phyloP scores from a whole-genome alignment of 2,113 vertebrate genomes.

The Cichladusa arquata region DNA sequence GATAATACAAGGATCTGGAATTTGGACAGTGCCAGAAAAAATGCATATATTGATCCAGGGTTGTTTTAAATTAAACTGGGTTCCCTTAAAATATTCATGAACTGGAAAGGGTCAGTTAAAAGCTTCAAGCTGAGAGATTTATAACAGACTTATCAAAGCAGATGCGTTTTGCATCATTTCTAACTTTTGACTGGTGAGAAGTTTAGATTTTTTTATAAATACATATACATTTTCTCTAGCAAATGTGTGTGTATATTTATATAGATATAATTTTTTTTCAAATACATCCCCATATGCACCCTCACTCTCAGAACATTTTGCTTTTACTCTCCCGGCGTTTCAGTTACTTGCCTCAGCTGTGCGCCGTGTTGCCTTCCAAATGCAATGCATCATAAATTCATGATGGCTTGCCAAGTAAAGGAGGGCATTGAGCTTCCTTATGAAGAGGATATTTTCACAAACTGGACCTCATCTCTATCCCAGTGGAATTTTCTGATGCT shows the following conservation, averaged over 20 bases:
- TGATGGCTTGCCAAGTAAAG: slow-evolving; percentile 72
- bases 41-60: slow-evolving; percentile 59
- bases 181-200: slow-evolving; percentile 63
- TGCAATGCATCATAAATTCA: slow-evolving; percentile 72
- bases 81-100: slow-evolving; percentile 62
- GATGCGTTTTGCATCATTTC: slow-evolving; percentile 65
- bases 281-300: slow-evolving; percentile 69
- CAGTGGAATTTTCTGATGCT: slow-evolving; percentile 77
- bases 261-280: slow-evolving; percentile 57
- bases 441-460: slow-evolving; percentile 74
- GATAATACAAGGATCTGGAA: slow-evolving; percentile 23
- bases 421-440: slow-evolving; percentile 71
- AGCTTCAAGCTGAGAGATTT: slow-evolving; percentile 58
- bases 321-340: slow-evolving; percentile 56
- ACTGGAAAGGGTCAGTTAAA: slow-evolving; percentile 59
- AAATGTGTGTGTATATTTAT: slow-evolving; percentile 71
- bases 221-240: slow-evolving; percentile 58
- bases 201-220: slow-evolving; percentile 65
- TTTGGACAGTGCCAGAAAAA: slow-evolving; percentile 37
- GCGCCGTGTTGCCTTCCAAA: slow-evolving; percentile 69
- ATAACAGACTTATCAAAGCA: slow-evolving; percentile 56
- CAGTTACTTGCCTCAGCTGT: slow-evolving; percentile 71
- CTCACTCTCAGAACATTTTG: slow-evolving; percentile 66
- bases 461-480: slow-evolving; percentile 75
- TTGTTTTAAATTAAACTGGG: slow-evolving; percentile 64